phyloP scores from a whole-genome alignment of 2,797 vertebrate genomes.

The Falco cherrug region DNA sequence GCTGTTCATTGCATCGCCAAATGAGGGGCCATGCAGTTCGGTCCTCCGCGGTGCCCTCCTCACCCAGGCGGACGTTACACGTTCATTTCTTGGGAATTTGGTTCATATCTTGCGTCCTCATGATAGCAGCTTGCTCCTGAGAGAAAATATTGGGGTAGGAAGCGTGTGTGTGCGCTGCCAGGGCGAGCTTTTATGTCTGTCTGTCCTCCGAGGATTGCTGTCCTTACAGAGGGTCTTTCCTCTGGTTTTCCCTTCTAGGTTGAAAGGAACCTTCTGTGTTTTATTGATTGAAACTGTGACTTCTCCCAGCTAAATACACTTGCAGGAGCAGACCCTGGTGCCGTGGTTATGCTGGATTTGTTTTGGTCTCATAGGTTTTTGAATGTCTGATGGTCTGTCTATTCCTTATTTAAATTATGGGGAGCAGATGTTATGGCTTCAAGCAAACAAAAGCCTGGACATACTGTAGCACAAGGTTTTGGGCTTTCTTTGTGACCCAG shows the following conservation, averaged over 20 bases:
- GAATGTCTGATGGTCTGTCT: constrained; percentile 45
- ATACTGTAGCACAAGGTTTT: not conserved
- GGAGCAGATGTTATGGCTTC: constrained; percentile 45
- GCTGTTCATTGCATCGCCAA: no score
- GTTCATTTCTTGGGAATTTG: not conserved
- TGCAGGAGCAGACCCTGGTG: no score
- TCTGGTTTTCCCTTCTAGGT: not conserved
- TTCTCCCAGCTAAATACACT: not conserved
- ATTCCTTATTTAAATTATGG: constrained; percentile 53
- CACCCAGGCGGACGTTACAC: not conserved
- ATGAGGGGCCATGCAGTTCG: no score
- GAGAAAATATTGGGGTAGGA: not conserved
- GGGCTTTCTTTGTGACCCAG: constrained; percentile 1
- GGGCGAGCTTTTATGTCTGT: not conserved
- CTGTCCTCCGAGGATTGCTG: not conserved
- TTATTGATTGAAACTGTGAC: not conserved
- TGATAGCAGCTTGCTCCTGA: not conserved
- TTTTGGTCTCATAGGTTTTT: constrained; percentile 9
- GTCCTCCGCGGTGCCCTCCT: not conserved
- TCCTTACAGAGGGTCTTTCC: not conserved
- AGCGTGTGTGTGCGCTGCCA: not conserved
- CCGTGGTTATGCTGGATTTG: not conserved
- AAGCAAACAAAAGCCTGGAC: constrained; percentile 50
- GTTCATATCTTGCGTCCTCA: not conserved
- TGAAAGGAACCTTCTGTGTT: not conserved